Base-by-base conservation (phyloP, 1,140 invertebrate species). In the Chlorops oryzae region DNA sequence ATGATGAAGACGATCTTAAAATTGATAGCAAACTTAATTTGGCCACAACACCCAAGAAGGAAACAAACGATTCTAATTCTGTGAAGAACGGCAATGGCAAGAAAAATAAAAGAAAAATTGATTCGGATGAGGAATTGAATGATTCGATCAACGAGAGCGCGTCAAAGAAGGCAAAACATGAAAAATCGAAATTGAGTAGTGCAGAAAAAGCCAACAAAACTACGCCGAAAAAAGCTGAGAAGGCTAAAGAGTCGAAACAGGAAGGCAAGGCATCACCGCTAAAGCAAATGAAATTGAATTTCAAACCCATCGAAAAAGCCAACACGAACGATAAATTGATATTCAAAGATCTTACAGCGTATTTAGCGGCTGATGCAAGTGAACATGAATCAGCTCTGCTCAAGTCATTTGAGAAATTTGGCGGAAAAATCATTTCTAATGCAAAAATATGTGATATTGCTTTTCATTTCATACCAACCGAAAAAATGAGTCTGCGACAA, bases 21-120 rank as follows among this genome's bases (percentile, higher is more conserved):
- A 53, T 40, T 0, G 50, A 50, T 25, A 41, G 49, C 7, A 52
- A 46, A 2, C 21, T 40, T 9, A 65, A 42, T 34, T 46, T 54
- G 25, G 20, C 32, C 17, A 28, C 25, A 23, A 57, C 63, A 2
- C 59, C 59, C 1, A 47, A 56, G 39, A 64, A 65, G 25, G 27
- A 22, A 5, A 7, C 2, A 10, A 41, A 46, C 22, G 2, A 39
- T n/a, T 49, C 15, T 3, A 20, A 13, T 18, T 12, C 17, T 17
- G 3, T 12, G 10, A 15, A 35, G 7, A 7, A 50, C 1, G 59
- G 42, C 27, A 59, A 58, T 32, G 41, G 6, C 9, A 55, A 60
- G 21, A 56, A 59, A 22, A 9, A 21, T 9, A 64, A 59, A 15
- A 49, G 47, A 34, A 39, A 28, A 45, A 20, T 27, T 20, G 32